phyloP scores from a whole-genome alignment of 2,113 vertebrate species.

The Leptosomus discolor region DNA sequence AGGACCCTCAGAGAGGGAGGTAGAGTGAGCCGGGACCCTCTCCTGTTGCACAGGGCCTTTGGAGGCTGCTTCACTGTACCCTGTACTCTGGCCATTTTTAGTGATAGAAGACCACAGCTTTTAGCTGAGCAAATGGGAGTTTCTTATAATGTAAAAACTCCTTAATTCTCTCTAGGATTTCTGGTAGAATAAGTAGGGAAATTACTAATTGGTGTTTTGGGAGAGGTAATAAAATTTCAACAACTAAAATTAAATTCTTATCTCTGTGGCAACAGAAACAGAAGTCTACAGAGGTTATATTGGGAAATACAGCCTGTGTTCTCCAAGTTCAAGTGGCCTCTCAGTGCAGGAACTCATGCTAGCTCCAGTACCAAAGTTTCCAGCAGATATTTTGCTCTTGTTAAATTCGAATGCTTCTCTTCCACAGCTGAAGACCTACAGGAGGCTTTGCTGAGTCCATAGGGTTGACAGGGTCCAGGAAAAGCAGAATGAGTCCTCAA shows the following conservation, averaged over 20 bases:
- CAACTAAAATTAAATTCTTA: background rate
- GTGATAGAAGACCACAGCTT: background rate
- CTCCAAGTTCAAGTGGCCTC: background rate
- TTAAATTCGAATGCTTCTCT: background rate
- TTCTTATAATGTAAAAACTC: background rate
- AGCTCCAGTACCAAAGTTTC: background rate
- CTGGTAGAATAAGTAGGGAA: background rate
- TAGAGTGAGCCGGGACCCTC: background rate
- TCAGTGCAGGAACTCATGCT: background rate
- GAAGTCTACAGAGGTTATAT: background rate
- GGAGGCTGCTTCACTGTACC: background rate
- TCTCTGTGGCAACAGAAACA: background rate
- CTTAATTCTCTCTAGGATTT: background rate
- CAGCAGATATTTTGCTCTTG: background rate
- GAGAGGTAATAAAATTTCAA: background rate
- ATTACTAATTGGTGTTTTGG: background rate
- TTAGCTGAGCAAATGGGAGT: background rate
- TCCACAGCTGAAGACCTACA: background rate
- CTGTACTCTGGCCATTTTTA: background rate
- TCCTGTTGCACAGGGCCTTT: fast-evolving
- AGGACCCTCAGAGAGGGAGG: background rate
- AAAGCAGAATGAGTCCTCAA: background rate
- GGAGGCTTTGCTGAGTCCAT: background rate
- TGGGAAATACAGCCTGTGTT: background rate
- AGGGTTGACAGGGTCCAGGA: background rate